Evolutionary conservation across 2,888 invertebrate species (phyloP).

Genomic region (Drosophila ustulata): DNA sequence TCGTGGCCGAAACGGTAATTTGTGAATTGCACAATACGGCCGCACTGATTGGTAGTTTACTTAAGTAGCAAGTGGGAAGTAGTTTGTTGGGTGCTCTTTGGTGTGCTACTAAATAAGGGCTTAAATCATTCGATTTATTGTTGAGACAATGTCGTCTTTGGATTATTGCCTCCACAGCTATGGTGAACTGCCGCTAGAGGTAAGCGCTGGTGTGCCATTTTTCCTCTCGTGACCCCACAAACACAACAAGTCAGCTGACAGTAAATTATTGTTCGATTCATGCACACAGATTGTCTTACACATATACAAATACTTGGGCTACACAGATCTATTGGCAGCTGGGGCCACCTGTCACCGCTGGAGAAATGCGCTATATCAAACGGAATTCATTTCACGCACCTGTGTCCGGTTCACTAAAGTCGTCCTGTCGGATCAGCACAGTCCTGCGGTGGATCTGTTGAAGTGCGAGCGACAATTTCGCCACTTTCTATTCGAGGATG

Average conservation of each 20-base stretch:
- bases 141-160: slow-evolving; percentile 49
- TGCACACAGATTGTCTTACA: slow-evolving; percentile 87
- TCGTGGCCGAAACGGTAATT: slow-evolving; percentile 20
- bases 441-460: slow-evolving; percentile 77
- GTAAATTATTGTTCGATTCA: slow-evolving; percentile 25
- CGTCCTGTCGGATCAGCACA: slow-evolving; percentile 78
- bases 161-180: slow-evolving; percentile 66
- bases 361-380: slow-evolving; percentile 89
- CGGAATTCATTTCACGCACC: slow-evolving; percentile 84
- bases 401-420: slow-evolving; percentile 81
- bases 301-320: slow-evolving; percentile 88
- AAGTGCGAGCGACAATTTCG: slow-evolving; percentile 76
- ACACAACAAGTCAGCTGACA: slow-evolving; percentile 64
- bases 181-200: slow-evolving; percentile 84
- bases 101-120: slow-evolving; percentile 12
- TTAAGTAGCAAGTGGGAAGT: slow-evolving; percentile 20
- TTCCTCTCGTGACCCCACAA: slow-evolving; percentile 50
- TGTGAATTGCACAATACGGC: slow-evolving; percentile 25
- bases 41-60: slow-evolving; percentile 39
- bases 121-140: neutral
- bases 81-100: slow-evolving; percentile 18
- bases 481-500: slow-evolving; percentile 80
- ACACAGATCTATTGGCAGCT: slow-evolving; percentile 88
- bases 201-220: slow-evolving; percentile 45
- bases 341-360: slow-evolving; percentile 88